A percentile compares a stretch with the other conserved stretches of the same genome.
phyloP scores from a whole-genome alignment of 2,113 vertebrate species.

The Pongo pygmaeus region DNA sequence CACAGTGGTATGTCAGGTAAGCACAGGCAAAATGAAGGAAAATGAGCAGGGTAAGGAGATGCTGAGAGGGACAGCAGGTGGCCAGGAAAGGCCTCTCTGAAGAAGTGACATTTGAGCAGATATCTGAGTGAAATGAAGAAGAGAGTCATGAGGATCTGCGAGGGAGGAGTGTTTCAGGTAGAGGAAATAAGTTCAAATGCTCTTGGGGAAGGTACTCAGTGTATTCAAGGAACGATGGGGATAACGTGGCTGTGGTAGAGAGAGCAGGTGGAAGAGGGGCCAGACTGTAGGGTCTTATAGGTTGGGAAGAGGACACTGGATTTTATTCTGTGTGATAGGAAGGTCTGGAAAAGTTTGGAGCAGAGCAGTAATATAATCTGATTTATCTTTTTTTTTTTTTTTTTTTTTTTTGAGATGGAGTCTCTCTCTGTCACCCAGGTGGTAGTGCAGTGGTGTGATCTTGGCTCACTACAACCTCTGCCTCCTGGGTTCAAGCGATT shows the following conservation, averaged over 20 bases:
- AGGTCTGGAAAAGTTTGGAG: background rate
- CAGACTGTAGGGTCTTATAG: background rate
- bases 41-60: background rate
- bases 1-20: background rate
- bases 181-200: background rate
- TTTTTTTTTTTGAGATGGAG: no score
- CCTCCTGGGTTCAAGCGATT: no score
- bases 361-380: background rate
- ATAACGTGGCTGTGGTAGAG: background rate
- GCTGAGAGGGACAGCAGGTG: background rate
- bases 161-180: background rate
- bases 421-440: no score
- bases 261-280: background rate
- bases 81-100: background rate
- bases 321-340: background rate
- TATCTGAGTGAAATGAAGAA: background rate
- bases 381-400: background rate
- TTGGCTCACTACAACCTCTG: no score
- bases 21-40: background rate
- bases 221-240: background rate
- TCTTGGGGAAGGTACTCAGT: background rate
- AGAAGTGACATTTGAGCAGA: background rate
- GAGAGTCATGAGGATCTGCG: background rate
- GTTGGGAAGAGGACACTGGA: background rate
- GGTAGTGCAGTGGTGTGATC: no score